These are phyloP conservation scores for Anthopleura xanthogrammica DNA, from an alignment of 92 coral and sea anemone species.

Conservation along the genomic window DNA sequence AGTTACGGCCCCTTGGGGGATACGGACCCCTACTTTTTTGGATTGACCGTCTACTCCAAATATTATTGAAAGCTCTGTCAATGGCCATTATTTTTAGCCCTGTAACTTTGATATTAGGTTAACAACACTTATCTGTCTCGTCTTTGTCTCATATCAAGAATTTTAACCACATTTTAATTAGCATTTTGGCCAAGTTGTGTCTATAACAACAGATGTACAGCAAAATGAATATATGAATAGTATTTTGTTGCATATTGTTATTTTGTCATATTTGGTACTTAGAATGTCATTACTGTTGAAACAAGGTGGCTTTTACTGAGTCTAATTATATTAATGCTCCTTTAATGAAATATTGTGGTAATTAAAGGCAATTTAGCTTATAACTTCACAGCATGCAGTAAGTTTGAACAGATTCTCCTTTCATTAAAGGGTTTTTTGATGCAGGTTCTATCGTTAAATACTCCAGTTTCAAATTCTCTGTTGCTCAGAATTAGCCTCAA, in stretches of 20 bases:
- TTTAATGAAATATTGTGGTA: not conserved
- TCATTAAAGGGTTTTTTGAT: too few relatives aligned
- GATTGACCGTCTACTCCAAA: too few relatives aligned
- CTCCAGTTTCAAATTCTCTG: too few relatives aligned
- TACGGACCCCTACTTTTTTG: too few relatives aligned
- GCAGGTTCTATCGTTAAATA: too few relatives aligned
- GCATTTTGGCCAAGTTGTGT: not conserved
- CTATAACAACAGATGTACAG: not conserved
- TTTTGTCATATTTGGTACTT: not conserved
- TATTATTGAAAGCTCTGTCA: too few relatives aligned
- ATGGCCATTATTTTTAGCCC: too few relatives aligned
- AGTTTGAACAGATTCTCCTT: too few relatives aligned
- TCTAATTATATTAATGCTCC: not conserved
- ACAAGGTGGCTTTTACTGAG: not conserved
- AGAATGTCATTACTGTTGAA: not conserved
- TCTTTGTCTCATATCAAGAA: not conserved
- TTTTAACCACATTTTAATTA: not conserved
- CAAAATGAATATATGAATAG: not conserved
- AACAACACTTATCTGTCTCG: not conserved
- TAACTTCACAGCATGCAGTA: too few relatives aligned
- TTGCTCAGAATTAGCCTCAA: too few relatives aligned
- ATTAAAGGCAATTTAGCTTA: not conserved
- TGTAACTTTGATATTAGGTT: too few relatives aligned
- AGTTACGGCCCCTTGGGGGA: too few relatives aligned
- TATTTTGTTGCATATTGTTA: not conserved